Evolutionary conservation across 2,888 invertebrate species (phyloP).

Genomic region (Lamproptera curius): DNA sequence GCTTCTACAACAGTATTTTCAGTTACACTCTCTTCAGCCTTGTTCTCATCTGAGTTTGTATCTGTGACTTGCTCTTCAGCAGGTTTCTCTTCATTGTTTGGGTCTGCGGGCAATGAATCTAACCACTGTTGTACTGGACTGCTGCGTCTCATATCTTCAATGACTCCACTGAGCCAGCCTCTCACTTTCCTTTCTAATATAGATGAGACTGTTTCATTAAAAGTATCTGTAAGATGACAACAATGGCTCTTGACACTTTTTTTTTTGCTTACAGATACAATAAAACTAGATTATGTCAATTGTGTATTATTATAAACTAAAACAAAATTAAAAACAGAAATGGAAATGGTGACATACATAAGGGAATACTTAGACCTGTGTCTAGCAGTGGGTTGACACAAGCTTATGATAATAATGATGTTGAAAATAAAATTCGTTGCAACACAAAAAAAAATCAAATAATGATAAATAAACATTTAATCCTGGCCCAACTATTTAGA

Average conservation of each 20-base stretch:
- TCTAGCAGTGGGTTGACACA: too few relatives aligned
- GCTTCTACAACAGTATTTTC: conserved; percentile 51
- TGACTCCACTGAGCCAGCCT: conserved; percentile 69
- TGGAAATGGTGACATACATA: too few relatives aligned
- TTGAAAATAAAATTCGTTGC: too few relatives aligned
- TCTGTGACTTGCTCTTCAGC: conserved; percentile 37
- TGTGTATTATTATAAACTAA: background rate
- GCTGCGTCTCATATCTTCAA: conserved; percentile 80
- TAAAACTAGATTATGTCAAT: too few relatives aligned
- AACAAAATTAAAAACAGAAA: too few relatives aligned
- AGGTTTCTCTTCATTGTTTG: conserved; percentile 30
- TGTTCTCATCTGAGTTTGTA: conserved; percentile 52
- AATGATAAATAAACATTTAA: too few relatives aligned
- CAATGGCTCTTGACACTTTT: background rate
- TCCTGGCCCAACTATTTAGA: too few relatives aligned
- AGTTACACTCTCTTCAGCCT: conserved; percentile 54
- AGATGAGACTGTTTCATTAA: conserved; percentile 66
- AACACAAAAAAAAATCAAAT: too few relatives aligned
- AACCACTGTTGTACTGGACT: conserved; percentile 88
- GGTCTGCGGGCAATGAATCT: conserved; percentile 80
- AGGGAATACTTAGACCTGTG: too few relatives aligned
- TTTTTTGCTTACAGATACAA: too few relatives aligned
- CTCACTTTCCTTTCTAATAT: conserved; percentile 68
- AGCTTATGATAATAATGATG: too few relatives aligned
- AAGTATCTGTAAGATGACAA: conserved; percentile 51